Conservation (phyloP, 2,797 vertebrate species). For the Acanthurus leucopareius region DNA sequence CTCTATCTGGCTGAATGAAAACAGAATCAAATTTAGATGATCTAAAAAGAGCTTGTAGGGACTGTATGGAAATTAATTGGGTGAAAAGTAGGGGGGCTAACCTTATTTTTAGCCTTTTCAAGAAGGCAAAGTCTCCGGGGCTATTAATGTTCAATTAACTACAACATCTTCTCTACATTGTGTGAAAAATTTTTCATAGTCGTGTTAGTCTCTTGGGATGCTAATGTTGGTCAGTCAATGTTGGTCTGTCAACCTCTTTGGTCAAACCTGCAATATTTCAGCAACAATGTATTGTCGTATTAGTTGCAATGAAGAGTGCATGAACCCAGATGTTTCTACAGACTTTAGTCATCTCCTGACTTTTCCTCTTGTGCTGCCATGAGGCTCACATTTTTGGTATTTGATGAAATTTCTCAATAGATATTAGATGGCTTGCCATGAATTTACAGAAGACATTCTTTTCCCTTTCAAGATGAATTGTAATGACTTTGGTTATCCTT, state of each 20-base stretch:
- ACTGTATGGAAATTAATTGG: neutral
- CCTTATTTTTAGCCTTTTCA: neutral
- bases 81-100: too few relatives aligned
- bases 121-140: neutral
- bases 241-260: neutral
- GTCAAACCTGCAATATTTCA: neutral
- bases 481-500: neutral
- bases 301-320: neutral
- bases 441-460: neutral
- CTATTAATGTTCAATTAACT: neutral
- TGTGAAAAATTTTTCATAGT: neutral
- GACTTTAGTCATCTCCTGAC: neutral
- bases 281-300: neutral
- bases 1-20: constrained; percentile 16
- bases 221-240: neutral
- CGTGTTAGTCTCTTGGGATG: neutral
- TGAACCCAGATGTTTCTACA: neutral
- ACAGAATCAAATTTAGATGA: constrained; percentile 19
- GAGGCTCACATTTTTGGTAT: neutral
- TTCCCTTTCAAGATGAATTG: neutral
- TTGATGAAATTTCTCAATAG: neutral
- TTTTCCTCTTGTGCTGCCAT: neutral
- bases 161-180: neutral
- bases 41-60: constrained; percentile 13
- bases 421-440: neutral